Percentiles rank a stretch among this genome's conserved stretches.
Evolutionary conservation across 2,797 vertebrate species (phyloP).

Genomic region (Gadopsis marmoratus): DNA sequence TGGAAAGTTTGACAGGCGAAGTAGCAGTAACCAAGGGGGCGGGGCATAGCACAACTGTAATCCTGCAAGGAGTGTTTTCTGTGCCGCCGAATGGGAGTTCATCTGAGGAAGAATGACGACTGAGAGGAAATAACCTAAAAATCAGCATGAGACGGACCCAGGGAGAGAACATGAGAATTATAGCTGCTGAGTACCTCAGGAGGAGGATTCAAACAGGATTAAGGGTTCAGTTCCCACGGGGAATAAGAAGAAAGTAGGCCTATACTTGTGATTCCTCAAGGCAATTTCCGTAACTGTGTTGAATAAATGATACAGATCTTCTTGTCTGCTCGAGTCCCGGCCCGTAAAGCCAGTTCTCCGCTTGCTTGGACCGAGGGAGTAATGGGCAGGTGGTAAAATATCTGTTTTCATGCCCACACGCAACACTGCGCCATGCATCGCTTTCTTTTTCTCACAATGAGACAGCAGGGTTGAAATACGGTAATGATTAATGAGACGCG

Average conservation of each 20-base stretch:
- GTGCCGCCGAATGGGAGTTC: constrained; percentile 4
- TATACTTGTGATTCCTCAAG: constrained; percentile 28
- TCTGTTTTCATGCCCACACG: constrained; percentile 25
- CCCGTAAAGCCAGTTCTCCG: constrained; percentile 26
- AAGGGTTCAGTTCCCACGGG: constrained; percentile 24
- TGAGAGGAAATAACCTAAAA: constrained; percentile 15
- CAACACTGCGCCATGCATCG: constrained; percentile 4
- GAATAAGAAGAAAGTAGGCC: constrained; percentile 1
- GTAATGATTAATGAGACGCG: constrained; percentile 31
- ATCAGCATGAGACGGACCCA: constrained; percentile 10
- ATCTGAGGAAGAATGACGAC: constrained; percentile 22
- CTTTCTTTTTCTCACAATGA: constrained; percentile 29
- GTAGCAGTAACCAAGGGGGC: neutral
- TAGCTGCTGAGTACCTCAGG: constrained; percentile 35
- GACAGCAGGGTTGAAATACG: constrained; percentile 15
- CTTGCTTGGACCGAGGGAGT: constrained; percentile 2
- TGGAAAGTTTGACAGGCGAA: constrained; percentile 44
- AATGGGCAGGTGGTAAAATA: constrained; percentile 20
- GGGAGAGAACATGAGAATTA: constrained; percentile 28
- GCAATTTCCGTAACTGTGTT: neutral
- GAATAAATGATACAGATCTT: constrained; percentile 46
- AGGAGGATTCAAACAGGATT: constrained; percentile 49
- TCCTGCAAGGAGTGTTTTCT: neutral
- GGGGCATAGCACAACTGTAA: neutral
- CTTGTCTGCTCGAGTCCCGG: constrained; percentile 16